Base-by-base conservation (phyloP, 2,888 invertebrate species). In the Drosophila paranaensis region DNA sequence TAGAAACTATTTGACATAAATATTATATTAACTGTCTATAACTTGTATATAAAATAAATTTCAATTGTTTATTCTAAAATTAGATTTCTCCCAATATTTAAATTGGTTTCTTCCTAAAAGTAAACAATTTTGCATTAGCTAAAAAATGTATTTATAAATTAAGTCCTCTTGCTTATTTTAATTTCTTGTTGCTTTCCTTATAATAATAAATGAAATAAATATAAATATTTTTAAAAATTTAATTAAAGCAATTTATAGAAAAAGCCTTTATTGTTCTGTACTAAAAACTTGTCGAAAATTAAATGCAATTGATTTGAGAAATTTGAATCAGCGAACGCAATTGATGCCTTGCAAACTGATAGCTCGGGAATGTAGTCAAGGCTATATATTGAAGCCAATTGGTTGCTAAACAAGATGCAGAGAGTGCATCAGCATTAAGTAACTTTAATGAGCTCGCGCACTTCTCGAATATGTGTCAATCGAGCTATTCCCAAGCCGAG, bases 381-480 rank as follows among this genome's bases (percentile, higher is more conserved):
- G 39, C 13, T 25, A 35, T 62, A 11, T 48, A 56, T 13, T 43
- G 42, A 20, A 33, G 58, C 30, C 37, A 43, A 20, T 60, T 50
- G 53, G 55, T 50, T 76, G 57, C 60, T 65, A 60, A 77, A 66
- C 68, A 62, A 62, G 60, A 53, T 72, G 77, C 77, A 64, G 73
- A 80, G 77, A 78, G 81, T 77, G 74, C 78, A 68, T 65, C 65
- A 48, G 77, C 60, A 56, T 79, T 79, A 76, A 79, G 82, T 63
- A 76, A 76, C 67, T 57, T 72, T 79, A 82, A 82, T 79, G 80
- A 82, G 64, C 66, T 60, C 53, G 63, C 67, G 82, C 82, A 79
- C 82, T 80, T 66, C 70, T 76, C 60, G 64, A 80, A 80, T 70
- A 80, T 80, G 68, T 80, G 80, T 80, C 80, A 82, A 80, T 82